Evolutionary conservation across 2,797 vertebrate species (phyloP), one percentile per base, ranked within the genome.

Genomic region (Acanthopagrus latus): DNA sequence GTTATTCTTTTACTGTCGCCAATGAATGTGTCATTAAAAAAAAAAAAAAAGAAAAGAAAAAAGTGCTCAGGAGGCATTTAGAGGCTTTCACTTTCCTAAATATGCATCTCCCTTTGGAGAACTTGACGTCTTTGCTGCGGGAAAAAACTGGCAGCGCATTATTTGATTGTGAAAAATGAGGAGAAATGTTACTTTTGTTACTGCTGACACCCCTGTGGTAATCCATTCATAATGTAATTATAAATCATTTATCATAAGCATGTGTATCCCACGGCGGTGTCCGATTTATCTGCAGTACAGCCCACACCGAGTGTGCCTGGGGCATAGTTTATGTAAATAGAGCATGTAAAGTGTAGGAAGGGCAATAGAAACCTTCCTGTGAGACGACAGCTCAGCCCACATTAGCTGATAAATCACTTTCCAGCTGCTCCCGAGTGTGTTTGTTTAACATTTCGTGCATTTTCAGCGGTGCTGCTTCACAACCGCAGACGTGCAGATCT

Each of bases 281-380:
- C 82, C 80, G 50, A 64, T 82, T 71, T 70, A 69, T 85, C 68
- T 64, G 81, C 50, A 27, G 72, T 46, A 58, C 60, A 68, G 47
- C 89, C 64, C 76, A 83, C 80, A 78, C 55, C n/a, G 48, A 74
- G 59, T 14, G 73, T 2, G 75, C 84, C 85, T 43, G 55, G 67
- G 79, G 90, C 80, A 67, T 43, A 47, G 71, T 81, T 87, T 86
- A 88, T 88, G 87, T 79, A 91, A 91, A 91, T 74, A 84, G 69
- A 81, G 56, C 75, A 29, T 77, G 81, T 75, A 75, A 82, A 89
- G 50, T 82, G 78, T 46, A 43, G 63, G 56, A 78, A 80, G 71
- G 82, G 76, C 63, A 64, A 74, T 16, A 52, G 78, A 80, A 85
- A 83, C 60, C 59, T 80, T 65, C 74, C 62, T 52, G 12, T 4